phyloP scores from a whole-genome alignment of 2,113 vertebrate species.

The Daboia siamensis region DNA sequence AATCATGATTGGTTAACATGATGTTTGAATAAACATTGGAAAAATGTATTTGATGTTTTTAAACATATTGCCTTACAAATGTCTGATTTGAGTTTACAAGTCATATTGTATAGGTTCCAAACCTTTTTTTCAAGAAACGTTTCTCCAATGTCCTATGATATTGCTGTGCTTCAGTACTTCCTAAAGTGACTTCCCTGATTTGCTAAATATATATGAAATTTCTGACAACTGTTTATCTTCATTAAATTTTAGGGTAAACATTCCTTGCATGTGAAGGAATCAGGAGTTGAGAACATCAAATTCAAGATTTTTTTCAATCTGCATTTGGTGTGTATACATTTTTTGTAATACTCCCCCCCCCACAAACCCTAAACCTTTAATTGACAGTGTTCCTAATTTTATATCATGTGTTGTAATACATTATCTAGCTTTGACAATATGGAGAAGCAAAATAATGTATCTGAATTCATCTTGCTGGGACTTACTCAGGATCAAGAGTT shows the following conservation, averaged over 20 bases:
- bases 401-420: not conserved
- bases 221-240: not conserved
- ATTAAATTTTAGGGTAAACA: not conserved
- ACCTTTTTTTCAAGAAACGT: not conserved
- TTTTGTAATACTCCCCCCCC: no score
- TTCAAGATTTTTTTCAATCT: not conserved
- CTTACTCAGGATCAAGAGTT: slow-evolving; percentile 21
- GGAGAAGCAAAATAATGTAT: slow-evolving; percentile 20
- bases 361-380: not conserved
- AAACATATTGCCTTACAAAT: not conserved
- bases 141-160: no score
- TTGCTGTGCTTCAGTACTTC: not conserved
- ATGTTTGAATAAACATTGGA: not conserved
- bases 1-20: not conserved
- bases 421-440: not conserved
- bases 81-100: not conserved
- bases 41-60: not conserved
- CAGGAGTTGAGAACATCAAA: not conserved
- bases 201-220: not conserved
- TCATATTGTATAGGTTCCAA: not conserved
- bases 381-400: not conserved
- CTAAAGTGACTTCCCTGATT: not conserved
- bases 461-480: slow-evolving; percentile 49
- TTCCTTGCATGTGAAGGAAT: not conserved
- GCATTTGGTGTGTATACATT: not conserved